Base-by-base conservation (phyloP, 2,113 vertebrate species). In the Brachionichthys hirsutus region DNA sequence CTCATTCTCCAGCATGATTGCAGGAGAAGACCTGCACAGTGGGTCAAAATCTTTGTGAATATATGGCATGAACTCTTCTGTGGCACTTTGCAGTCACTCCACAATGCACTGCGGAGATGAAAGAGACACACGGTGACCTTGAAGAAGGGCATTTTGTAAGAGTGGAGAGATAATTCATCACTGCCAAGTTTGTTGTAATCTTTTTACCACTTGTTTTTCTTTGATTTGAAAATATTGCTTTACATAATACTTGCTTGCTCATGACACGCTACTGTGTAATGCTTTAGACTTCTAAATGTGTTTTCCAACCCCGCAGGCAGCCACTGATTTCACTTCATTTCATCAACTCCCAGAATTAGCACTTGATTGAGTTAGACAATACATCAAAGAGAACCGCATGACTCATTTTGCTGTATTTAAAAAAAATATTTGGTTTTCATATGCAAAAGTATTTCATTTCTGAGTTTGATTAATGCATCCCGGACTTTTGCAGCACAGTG, bases 261-360 rank as follows among this genome's bases (percentile, higher is more conserved):
- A 10, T 38, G 12, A 36, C 34, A 54, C 15, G 9, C 35, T 53
- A 15, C 24, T 20, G 13, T 36, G 15, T 8, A 9, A 2, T 22
- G 42, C 18, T 45, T 18, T 15, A 41, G 40, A 17, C 14, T 50
- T 44, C 6, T 40, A 2, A 36, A 35, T 14, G 3, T 56, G 36
- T 43, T 36, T 43, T 17, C 1, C 11, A 17, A 4, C 54, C 47
- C n/a, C 30, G 30, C 19, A 59, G 48, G 22, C 50, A 54, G 22
- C 4, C 10, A 15, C 16, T 22, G 11, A 42, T 58, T 53, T 58
- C 41, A 47, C 47, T 45, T 20, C 3, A 67, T 55, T 73, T 40
- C 48, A 47, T 22, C 42, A 42, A 18, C 4, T 51, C 6, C 10
- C 12, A 30, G 13, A 17, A 16, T 54, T 24, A 24, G 17, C 43